Base-by-base conservation (phyloP, 2,888 invertebrate genomes). In the Adela reaumurella region DNA sequence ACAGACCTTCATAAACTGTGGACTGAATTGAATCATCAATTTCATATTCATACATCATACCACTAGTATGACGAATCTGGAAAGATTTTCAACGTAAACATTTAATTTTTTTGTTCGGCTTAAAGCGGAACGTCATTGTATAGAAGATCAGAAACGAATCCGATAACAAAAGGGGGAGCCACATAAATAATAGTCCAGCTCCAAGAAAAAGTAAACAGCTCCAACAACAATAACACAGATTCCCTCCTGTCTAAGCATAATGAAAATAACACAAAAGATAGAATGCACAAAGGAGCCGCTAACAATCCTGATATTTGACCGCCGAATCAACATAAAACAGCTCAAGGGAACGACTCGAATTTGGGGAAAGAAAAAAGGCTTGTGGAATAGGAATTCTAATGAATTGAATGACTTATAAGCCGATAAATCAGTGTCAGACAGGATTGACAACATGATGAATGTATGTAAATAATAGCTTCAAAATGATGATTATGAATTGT, bases 191-290 rank as follows among this genome's bases (percentile, higher is more conserved):
- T 61, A 58, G 55, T 55, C 60, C 57, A 59, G 60, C 60, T 59
- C 65, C 62, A 65, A 67, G 65, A 65, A 66, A 49, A 64, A 59
- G 56, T 56, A 56, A 67, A 67, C 67, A 68, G 66, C 69, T 69
- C 64, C 61, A 62, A 65, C 68, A 72, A 73, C 68, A 74, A 73
- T 70, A 68, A 68, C 64, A 65, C 57, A 59, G 67, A 63, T 49
- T 48, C 51, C 48, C 48, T 44, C 20, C 50, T 48, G 51, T 48
- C 46, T 41, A 46, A 46, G 46, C 58, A 62, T 65, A 62, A 63
- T 62, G 61, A 63, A 66, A 68, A 70, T 64, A 65, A 62, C 62
- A 64, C 60, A 61, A 60, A 57, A 58, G 58, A 51, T 20, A 11
- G n/a, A 35, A 35, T 24, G 47, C 49, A 57, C 61, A 62, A 61